Percentiles rank a stretch among this genome's conserved stretches.
Evolutionary conservation across 2,888 invertebrate species (phyloP).

Genomic region (Scaptomyza parva): DNA sequence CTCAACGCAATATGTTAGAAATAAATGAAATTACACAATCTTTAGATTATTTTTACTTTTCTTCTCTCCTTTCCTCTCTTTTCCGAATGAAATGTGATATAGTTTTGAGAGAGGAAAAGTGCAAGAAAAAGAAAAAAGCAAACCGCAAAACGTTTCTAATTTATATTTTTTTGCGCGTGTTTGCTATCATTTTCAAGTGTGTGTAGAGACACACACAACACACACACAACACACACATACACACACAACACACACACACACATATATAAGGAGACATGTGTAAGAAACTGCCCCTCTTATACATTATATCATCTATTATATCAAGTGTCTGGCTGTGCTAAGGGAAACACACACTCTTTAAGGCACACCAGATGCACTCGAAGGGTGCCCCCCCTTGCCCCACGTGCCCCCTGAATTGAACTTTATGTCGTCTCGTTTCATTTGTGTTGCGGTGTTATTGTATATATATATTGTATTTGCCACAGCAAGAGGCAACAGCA

Average conservation of each 20-base stretch:
- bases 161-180: constrained; percentile 4
- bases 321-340: constrained; percentile 2
- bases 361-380: constrained; percentile 12
- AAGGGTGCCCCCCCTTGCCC: not conserved
- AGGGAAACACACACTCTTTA: constrained; percentile 6
- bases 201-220: not conserved
- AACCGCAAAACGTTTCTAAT: constrained; percentile 1
- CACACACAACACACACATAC: not conserved
- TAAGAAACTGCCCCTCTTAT: not conserved
- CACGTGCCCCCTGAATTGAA: too few species aligned
- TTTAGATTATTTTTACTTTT: too few species aligned
- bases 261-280: not conserved
- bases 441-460: not conserved
- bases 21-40: too few species aligned
- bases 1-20: too few species aligned
- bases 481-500: constrained; percentile 1
- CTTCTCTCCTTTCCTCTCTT: too few species aligned
- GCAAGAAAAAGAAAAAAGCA: not conserved
- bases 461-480: constrained; percentile 1
- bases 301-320: constrained; percentile 6
- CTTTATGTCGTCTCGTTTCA: constrained; percentile 12
- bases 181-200: constrained; percentile 17
- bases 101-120: not conserved
- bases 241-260: not conserved
- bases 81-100: not conserved